phyloP scores from a whole-genome alignment of 1,140 invertebrate genomes.

The Heterodera schachtii region DNA sequence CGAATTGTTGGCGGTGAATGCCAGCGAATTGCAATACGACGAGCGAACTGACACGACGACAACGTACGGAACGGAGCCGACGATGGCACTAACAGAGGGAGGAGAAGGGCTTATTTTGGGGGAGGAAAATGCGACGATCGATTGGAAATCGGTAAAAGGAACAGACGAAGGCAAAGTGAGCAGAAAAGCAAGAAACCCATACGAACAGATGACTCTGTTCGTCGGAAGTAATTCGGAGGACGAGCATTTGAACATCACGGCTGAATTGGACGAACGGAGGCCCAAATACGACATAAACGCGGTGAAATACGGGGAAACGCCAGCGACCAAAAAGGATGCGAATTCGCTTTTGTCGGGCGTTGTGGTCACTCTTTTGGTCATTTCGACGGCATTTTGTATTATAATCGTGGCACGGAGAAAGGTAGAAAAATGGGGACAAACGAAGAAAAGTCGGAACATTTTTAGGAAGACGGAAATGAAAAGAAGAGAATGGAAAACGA shows the following conservation, averaged over 20 bases:
- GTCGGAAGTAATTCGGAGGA: constrained; percentile 30
- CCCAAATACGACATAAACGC: constrained; percentile 52
- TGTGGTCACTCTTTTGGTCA: constrained; percentile 41
- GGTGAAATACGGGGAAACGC: constrained; percentile 48
- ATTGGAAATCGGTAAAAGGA: constrained; percentile 47
- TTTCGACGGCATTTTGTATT: constrained; percentile 45
- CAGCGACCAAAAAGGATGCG: constrained; percentile 34
- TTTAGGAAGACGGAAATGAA: constrained; percentile 8
- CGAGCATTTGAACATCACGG: constrained; percentile 25
- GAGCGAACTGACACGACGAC: constrained; percentile 50
- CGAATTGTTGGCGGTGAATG: constrained; percentile 36
- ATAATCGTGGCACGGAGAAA: constrained; percentile 49
- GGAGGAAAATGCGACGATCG: constrained; percentile 50
- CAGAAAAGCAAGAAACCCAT: constrained; percentile 7
- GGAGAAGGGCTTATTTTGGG: constrained; percentile 5
- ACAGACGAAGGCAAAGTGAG: too few relatives aligned
- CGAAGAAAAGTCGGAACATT: neutral
- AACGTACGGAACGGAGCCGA: constrained; percentile 9
- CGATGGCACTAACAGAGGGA: constrained; percentile 22
- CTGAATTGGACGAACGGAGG: constrained; percentile 35
- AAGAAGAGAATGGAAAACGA: neutral
- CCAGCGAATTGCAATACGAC: constrained; percentile 42
- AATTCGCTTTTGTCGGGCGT: constrained; percentile 47
- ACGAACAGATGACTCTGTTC: constrained; percentile 22
- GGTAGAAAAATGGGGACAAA: constrained; percentile 31